These are phyloP conservation scores for Rhodophaea formosa DNA, from an alignment of 2,888 invertebrate species.

Conservation along the genomic window DNA sequence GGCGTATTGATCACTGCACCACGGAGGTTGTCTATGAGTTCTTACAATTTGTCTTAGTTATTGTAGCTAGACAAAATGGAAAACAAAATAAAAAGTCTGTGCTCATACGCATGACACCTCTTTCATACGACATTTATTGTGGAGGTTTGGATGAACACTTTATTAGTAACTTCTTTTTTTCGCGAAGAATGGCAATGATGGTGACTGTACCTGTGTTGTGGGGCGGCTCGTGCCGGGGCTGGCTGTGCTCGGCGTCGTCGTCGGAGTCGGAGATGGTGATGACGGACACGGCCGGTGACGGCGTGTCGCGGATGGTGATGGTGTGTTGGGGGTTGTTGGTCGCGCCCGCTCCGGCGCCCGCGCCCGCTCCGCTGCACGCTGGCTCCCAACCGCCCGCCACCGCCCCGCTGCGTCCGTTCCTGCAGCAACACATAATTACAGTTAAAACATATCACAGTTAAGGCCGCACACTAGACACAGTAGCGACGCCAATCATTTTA, in stretches of 20 bases:
- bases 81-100: too few species aligned
- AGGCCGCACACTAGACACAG: too few species aligned
- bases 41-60: too few species aligned
- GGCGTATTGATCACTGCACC: too few species aligned
- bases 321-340: conserved; percentile 84
- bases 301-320: conserved; percentile 96
- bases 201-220: conserved; percentile 42
- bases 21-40: too few species aligned
- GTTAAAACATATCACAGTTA: too few species aligned
- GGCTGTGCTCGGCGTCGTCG: conserved; percentile 83
- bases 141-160: too few species aligned
- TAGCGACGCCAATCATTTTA: too few species aligned
- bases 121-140: too few species aligned
- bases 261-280: conserved; percentile 94
- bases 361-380: conserved; percentile 21
- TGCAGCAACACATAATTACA: conserved; percentile 21
- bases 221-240: conserved; percentile 28
- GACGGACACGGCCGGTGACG: conserved; percentile 96
- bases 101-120: too few species aligned
- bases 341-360: conserved; percentile 27
- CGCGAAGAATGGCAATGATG: neutral
- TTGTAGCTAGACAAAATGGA: too few species aligned
- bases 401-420: conserved; percentile 30
- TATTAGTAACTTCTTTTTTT: too few species aligned
- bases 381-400: conserved; percentile 8